Evolutionary conservation across 2,797 vertebrate species (phyloP).

Genomic region (Phalanger gymnotis): DNA sequence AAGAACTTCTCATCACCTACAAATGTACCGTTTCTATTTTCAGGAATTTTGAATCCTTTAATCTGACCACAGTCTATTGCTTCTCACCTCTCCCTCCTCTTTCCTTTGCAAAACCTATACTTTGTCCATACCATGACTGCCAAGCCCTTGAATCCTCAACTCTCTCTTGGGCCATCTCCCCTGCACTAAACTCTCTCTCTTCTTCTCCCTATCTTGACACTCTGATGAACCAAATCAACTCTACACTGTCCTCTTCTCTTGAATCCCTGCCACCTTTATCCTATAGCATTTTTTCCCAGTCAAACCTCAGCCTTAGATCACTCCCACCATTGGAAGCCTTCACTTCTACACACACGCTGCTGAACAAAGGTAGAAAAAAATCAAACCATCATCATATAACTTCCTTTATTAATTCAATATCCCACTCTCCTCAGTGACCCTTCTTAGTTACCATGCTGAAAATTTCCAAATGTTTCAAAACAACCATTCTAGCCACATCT

Average conservation of each 20-base stretch:
- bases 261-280: neutral
- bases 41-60: neutral
- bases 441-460: neutral
- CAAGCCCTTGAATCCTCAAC: neutral
- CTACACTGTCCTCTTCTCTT: neutral
- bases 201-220: neutral
- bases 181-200: neutral
- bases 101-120: neutral
- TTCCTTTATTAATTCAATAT: neutral
- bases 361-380: neutral
- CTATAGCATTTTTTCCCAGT: neutral
- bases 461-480: neutral
- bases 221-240: neutral
- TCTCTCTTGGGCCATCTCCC: neutral
- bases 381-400: neutral
- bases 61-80: neutral
- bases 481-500: neutral
- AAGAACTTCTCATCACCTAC: neutral
- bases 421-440: neutral
- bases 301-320: neutral
- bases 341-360: neutral
- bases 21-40: neutral
- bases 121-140: neutral
- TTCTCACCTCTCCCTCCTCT: neutral
- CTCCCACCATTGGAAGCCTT: neutral